Evolutionary conservation across 1,140 invertebrate species (phyloP), one percentile per base, ranked within the genome.

Genomic region (Drosophila lacertosa): DNA sequence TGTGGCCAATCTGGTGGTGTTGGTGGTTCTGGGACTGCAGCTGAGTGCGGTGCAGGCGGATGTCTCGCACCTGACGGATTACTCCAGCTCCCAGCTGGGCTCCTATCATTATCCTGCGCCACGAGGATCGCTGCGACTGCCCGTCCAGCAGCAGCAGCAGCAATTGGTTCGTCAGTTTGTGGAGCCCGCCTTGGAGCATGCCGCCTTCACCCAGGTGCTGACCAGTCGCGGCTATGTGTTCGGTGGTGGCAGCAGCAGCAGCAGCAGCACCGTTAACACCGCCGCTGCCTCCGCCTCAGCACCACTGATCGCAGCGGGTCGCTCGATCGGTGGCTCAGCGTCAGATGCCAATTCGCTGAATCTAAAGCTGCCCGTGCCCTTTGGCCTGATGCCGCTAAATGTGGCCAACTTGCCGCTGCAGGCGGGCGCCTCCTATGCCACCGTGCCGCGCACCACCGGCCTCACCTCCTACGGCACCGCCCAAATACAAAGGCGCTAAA

Each of bases 391-490:
- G 16, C 89, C 89, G 2, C 22, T 90, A 39, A 90, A 90, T 51
- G 73, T 90, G 33, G 80, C 81, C 4, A 74, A 89, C 22, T 39
- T 90, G 47, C 89, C 89, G 4, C 65, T 90, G 20, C 89, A 90
- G 18, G 89, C 89, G 4, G 89, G 89, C 10, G 78, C 89, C 1
- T 78, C 89, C 4, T 90, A 89, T 26, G 73, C 80, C 50, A 65
- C 74, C 16, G 59, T 90, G 50, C 81, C 83, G 0, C 63, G 58
- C 37, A 86, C 81, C 33, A 84, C 81, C 6, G 89, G 78, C 3
- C 75, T 90, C 6, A 90, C 89, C 15, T 90, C 89, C 10, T 90
- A 90, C 4, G 89, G 89, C 2, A 90, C 89, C 10, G 63, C 75
- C 24, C 77, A 89, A 65, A 71, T 89, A 26, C 89, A 90, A 39